Evolutionary conservation across 1,140 invertebrate species (phyloP).

Genomic region (Euura lappo): DNA sequence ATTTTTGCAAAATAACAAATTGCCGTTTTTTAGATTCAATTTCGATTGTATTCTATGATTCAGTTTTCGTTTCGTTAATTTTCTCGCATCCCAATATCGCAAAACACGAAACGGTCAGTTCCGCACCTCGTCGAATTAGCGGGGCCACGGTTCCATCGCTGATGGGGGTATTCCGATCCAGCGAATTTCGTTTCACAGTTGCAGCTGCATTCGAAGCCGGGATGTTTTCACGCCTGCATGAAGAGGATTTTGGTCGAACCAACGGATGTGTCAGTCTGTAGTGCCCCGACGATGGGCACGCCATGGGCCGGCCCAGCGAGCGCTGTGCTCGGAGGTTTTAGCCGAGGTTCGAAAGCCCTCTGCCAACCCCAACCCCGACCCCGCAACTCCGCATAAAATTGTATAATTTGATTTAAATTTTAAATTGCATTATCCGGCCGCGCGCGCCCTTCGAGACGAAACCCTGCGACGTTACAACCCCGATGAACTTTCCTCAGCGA

Average conservation of each 20-base stretch:
- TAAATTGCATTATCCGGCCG: conserved; percentile 11
- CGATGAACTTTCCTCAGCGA: conserved; percentile 5
- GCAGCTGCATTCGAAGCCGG: not conserved
- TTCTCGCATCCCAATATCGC: no score
- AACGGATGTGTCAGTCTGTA: not conserved
- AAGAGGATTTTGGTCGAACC: not conserved
- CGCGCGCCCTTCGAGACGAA: conserved; percentile 4
- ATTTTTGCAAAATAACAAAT: no score
- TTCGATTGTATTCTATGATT: no score
- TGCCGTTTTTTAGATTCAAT: no score
- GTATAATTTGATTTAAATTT: conserved; percentile 17
- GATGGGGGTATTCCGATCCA: not conserved
- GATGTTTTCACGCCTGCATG: not conserved
- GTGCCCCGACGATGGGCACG: not conserved
- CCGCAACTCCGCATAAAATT: conserved; percentile 9
- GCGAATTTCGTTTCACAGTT: not conserved
- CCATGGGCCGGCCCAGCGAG: not conserved
- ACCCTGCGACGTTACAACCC: conserved; percentile 1
- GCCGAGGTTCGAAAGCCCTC: not conserved
- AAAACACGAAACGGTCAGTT: no score
- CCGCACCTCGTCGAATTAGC: no score
- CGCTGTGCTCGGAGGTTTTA: not conserved
- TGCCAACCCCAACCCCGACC: not conserved
- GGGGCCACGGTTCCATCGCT: no score
- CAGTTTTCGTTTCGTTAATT: no score